These are phyloP conservation scores for Poeciliopsis presidionis DNA, from an alignment of 2,797 vertebrate genomes.

Conservation along the genomic window DNA sequence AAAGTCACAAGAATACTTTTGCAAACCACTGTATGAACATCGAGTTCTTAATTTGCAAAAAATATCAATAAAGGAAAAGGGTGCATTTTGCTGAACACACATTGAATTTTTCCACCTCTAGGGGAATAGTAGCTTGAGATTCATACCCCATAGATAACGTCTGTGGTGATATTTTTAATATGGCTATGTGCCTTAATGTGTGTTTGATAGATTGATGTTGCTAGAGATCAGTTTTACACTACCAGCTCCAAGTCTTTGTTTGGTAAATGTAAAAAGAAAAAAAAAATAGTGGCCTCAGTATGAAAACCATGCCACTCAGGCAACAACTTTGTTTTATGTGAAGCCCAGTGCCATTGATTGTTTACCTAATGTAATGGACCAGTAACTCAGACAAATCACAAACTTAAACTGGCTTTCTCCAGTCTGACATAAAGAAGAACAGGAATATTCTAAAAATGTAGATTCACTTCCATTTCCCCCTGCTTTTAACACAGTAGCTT, in stretches of 20 bases:
- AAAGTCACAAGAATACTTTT: slow-evolving; percentile 2
- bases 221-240: slow-evolving; percentile 48
- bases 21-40: slow-evolving; percentile 20
- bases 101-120: slow-evolving; percentile 43
- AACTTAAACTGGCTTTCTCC: slow-evolving; percentile 34
- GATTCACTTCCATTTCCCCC: slow-evolving; percentile 13
- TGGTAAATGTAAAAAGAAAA: slow-evolving; percentile 33
- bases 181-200: slow-evolving; percentile 85
- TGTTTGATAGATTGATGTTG: slow-evolving; percentile 68
- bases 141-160: slow-evolving; percentile 58
- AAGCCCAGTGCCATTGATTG: slow-evolving; percentile 52
- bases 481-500: slow-evolving; percentile 34
- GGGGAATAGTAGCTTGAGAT: slow-evolving; percentile 48
- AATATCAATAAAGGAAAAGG: slow-evolving; percentile 17
- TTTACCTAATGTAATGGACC: slow-evolving; percentile 47
- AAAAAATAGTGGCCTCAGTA: slow-evolving; percentile 33
- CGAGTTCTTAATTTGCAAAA: slow-evolving; percentile 13
- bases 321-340: slow-evolving; percentile 35
- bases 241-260: slow-evolving; percentile 34
- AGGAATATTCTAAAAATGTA: slow-evolving; percentile 26
- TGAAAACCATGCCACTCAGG: slow-evolving; percentile 41
- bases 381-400: slow-evolving; percentile 29
- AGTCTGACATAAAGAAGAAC: slow-evolving; percentile 20
- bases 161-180: slow-evolving; percentile 75
- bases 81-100: slow-evolving; percentile 62